Conservation (phyloP, 2,888 invertebrate genomes). For the Lomographa bimaculata region DNA sequence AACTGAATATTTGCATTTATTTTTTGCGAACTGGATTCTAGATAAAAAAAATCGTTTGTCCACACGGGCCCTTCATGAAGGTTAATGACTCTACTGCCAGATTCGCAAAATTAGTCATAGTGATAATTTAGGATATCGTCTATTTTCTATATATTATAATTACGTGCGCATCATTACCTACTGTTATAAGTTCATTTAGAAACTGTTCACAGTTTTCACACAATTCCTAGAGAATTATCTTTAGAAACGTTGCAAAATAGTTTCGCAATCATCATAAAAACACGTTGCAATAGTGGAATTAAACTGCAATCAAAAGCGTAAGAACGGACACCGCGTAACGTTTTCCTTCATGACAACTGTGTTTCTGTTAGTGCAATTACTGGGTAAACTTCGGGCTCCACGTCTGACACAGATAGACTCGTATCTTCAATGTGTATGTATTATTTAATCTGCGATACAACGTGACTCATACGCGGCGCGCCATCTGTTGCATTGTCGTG, state of each 20-base stretch:
- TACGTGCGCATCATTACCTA: too few species aligned
- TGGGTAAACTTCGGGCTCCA: constrained; percentile 16
- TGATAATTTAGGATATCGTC: too few species aligned
- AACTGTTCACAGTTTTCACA: too few species aligned
- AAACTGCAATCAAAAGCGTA: constrained; percentile 32
- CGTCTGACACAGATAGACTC: constrained; percentile 34
- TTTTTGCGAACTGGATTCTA: too few species aligned
- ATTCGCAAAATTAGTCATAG: too few species aligned
- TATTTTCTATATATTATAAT: too few species aligned
- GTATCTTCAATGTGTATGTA: constrained; percentile 23
- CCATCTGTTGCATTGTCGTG: constrained; percentile 65
- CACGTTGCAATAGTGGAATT: constrained; percentile 31
- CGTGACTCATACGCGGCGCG: constrained; percentile 55
- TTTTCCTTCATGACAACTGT: constrained; percentile 22
- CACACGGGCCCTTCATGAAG: too few species aligned
- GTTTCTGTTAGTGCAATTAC: constrained; percentile 13
- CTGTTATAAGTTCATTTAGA: too few species aligned
- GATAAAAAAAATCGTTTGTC: too few species aligned
- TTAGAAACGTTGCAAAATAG: constrained; percentile 7
- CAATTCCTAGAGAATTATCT: constrained; percentile 4
- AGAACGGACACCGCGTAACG: constrained; percentile 9
- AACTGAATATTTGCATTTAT: too few species aligned
- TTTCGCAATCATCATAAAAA: constrained; percentile 19
- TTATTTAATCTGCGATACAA: constrained; percentile 39
- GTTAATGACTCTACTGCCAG: too few species aligned